Base-by-base conservation (phyloP, 2,888 invertebrate species). In the Phalangium opilio region DNA sequence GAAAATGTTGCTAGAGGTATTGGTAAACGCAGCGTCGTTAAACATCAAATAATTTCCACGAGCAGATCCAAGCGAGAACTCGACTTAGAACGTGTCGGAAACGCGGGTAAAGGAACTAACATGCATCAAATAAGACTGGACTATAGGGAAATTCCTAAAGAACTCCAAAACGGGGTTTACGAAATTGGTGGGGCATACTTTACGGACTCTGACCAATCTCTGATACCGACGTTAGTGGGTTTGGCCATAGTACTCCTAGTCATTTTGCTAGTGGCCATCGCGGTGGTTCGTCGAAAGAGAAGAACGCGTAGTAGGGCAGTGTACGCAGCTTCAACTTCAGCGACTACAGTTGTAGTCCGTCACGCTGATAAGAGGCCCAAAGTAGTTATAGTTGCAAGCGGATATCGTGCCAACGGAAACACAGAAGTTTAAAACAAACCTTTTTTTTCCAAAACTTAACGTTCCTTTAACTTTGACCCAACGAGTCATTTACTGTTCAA, bases 41-140 rank as follows among this genome's bases (percentile, higher is more conserved):
- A 19, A 2, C 15, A 41, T 34, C 15, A 27, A 2, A 19, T 41
- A 18, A 19, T 15, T 10, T 14, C 18, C 15, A 15, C 17, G 1
- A n/a, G 8, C 12, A n/a, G 42, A 15, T 32, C 14, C 12, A 41
- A 38, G 12, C 15, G 42, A 8, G 39, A 12, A 11, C 11, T 48
- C 2, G 41, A 48, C 18, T 40, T 38, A 12, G 34, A 47, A 11
- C 40, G 42, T 1, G 47, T 55, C 3, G 55, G 55, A 2, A 8
- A 33, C 12, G 49, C 53, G 19, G 56, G 55, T 2, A 38, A 41
- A 10, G 56, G 56, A 2, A 56, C 56, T 2, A 56, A 56, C 44
- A 56, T 56, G 55, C 53, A 56, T 42, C 43, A 52, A 11, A 38
- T 56, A 8, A 39, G 44, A 10, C 39, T 56, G 18, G 44, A 53